Conservation (phyloP, 2,888 invertebrate species). For the Boloria euphrosyne region DNA sequence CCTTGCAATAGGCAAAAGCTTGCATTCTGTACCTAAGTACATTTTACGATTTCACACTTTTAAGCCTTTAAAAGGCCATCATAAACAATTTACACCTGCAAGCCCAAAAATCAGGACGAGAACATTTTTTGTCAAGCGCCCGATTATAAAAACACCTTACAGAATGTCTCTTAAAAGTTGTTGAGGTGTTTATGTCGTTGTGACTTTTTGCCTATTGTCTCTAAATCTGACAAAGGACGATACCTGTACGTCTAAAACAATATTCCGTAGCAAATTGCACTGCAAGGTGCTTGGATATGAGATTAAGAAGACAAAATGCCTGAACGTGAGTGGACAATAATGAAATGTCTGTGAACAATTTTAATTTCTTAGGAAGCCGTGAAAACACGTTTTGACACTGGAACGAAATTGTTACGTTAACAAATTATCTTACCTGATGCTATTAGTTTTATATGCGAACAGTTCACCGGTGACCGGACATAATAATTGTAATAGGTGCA, state of each 20-base stretch:
- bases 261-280: slow-evolving; percentile 67
- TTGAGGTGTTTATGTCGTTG: slow-evolving; percentile 56
- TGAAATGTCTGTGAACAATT: slow-evolving; percentile 53
- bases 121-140: slow-evolving; percentile 54
- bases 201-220: slow-evolving; percentile 52
- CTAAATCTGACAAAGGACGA: slow-evolving; percentile 52
- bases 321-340: slow-evolving; percentile 70
- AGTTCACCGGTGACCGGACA: too few species aligned
- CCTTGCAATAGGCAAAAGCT: slow-evolving; percentile 30
- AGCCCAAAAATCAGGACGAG: slow-evolving; percentile 55
- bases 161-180: slow-evolving; percentile 57
- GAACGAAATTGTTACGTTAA: slow-evolving; percentile 32
- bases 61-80: slow-evolving; percentile 48
- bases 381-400: slow-evolving; percentile 59
- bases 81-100: slow-evolving; percentile 63
- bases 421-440: slow-evolving; percentile 33
- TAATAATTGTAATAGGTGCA: too few species aligned
- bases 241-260: slow-evolving; percentile 76
- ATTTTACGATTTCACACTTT: slow-evolving; percentile 62
- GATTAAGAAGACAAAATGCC: slow-evolving; percentile 52
- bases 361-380: slow-evolving; percentile 67
- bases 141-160: slow-evolving; percentile 67
- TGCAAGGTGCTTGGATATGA: slow-evolving; percentile 66
- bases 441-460: background rate
- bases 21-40: slow-evolving; percentile 43